Conservation (phyloP, 1,140 invertebrate genomes). For the Sarcophaga bullata region DNA sequence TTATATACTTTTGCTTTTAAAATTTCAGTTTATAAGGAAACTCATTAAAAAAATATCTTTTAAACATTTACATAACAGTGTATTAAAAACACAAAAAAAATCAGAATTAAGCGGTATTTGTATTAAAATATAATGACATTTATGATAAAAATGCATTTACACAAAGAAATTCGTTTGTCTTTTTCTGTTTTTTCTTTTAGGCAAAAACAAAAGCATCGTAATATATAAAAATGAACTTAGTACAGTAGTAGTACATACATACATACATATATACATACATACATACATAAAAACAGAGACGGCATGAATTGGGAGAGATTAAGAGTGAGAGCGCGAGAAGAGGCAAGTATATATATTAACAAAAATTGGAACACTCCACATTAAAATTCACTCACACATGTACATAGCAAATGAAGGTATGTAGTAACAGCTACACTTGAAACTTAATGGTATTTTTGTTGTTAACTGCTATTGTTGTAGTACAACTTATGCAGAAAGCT, state of each 20-base stretch:
- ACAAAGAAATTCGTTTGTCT: background rate
- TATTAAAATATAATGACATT: background rate
- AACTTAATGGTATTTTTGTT: background rate
- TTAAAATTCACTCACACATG: conserved; percentile 21
- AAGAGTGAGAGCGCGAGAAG: background rate
- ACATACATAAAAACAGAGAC: background rate
- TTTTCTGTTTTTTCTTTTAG: background rate
- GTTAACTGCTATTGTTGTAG: background rate
- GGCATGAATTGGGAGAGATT: background rate
- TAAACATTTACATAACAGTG: too few species aligned
- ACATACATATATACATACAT: too few species aligned
- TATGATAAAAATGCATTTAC: background rate
- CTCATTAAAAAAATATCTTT: too few species aligned
- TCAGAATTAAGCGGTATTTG: too few species aligned
- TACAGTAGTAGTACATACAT: too few species aligned
- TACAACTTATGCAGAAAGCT: background rate
- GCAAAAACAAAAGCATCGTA: background rate
- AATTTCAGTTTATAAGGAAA: too few species aligned
- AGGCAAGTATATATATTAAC: background rate
- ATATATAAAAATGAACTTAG: background rate
- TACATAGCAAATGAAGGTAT: conserved; percentile 7
- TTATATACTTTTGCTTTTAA: too few species aligned
- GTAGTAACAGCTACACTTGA: background rate
- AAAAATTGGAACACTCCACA: background rate
- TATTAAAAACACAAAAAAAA: too few species aligned